Evolutionary conservation across 2,888 invertebrate species (phyloP).

Genomic region (Drosophila acutilabella): DNA sequence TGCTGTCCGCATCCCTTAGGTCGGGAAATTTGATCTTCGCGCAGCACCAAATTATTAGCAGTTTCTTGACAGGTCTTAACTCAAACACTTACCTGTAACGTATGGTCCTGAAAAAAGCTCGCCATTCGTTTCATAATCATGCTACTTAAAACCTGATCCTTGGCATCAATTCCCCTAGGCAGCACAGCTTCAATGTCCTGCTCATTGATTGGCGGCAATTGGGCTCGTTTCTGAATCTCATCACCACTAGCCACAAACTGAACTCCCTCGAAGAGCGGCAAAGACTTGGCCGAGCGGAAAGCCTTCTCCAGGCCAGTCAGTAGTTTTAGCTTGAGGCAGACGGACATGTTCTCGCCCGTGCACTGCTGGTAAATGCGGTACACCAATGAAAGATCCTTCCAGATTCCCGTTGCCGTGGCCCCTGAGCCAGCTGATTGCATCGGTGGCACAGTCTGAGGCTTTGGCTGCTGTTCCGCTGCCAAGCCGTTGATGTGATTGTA

Average conservation of each 20-base stretch:
- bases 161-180: conserved; percentile 90
- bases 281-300: conserved; percentile 87
- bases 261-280: conserved; percentile 91
- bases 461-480: conserved; percentile 26
- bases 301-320: conserved; percentile 91
- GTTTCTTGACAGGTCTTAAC: not conserved
- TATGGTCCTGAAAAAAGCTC: conserved; percentile 91
- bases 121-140: conserved; percentile 91
- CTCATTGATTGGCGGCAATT: conserved; percentile 84
- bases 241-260: conserved; percentile 89
- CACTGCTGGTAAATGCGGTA: conserved; percentile 94
- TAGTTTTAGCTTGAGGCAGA: conserved; percentile 92
- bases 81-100: conserved; percentile 88
- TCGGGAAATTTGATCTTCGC: conserved; percentile 90
- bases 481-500: conserved; percentile 71
- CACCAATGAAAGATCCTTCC: conserved; percentile 89
- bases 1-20: conserved; percentile 86
- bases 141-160: conserved; percentile 89
- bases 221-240: conserved; percentile 42
- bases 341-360: conserved; percentile 88
- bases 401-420: conserved; percentile 65
- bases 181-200: conserved; percentile 90
- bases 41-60: not conserved
- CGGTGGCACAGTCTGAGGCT: conserved; percentile 24
- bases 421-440: conserved; percentile 23